Conservation (phyloP, 2,797 vertebrate species). For the Orestias chungarensis region DNA sequence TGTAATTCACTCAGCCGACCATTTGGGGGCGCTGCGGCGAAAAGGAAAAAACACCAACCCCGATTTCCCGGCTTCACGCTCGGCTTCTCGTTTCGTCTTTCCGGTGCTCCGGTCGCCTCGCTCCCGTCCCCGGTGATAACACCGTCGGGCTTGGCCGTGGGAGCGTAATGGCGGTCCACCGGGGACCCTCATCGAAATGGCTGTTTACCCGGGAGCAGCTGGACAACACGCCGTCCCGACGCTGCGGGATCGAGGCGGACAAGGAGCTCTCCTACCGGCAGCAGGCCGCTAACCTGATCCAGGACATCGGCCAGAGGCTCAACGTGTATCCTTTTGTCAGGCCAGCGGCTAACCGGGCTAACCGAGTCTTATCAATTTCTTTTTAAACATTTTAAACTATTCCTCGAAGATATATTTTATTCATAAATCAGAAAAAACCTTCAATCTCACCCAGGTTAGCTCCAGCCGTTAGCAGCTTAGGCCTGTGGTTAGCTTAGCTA, state of each 20-base stretch:
- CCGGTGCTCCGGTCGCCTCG: conserved; percentile 51
- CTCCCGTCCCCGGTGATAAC: conserved; percentile 68
- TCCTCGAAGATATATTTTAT: rapidly evolving
- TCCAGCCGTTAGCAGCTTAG: background rate
- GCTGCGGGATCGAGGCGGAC: conserved; percentile 93
- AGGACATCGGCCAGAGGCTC: conserved; percentile 97
- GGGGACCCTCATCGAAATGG: conserved; percentile 90
- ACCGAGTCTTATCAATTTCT: background rate
- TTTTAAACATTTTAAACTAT: rapidly evolving
- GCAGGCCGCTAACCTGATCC: conserved; percentile 96
- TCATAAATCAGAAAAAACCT: too few relatives aligned
- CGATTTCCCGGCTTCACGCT: conserved; percentile 4
- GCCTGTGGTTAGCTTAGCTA: conserved; percentile 55
- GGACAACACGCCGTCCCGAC: conserved; percentile 92
- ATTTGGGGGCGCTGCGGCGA: conserved; percentile 35
- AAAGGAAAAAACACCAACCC: too few relatives aligned
- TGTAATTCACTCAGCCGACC: conserved; percentile 1
- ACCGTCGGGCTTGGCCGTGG: conserved; percentile 77
- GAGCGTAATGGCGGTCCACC: conserved; percentile 85
- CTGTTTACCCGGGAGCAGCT: conserved; percentile 97
- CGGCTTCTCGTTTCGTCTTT: conserved; percentile 32
- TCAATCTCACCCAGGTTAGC: rapidly evolving
- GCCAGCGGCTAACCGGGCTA: conserved; percentile 8
- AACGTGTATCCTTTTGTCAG: conserved; percentile 94
- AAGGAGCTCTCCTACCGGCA: conserved; percentile 95